phyloP scores from a whole-genome alignment of 2,797 vertebrate species.

The Macropus fuliginosus region DNA sequence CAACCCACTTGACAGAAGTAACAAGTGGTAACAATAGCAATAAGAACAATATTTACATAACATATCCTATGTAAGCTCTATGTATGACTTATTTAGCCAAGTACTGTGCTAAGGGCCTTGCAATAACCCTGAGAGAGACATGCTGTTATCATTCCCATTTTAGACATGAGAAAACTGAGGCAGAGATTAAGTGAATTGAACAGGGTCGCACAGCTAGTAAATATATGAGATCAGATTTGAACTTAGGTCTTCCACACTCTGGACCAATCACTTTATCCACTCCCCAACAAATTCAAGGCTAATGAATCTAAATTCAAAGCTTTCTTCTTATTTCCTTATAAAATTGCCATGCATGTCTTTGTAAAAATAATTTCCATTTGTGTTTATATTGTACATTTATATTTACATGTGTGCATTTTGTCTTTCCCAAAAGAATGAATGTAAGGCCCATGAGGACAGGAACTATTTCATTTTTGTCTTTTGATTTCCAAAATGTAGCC shows the following conservation, averaged over 20 bases:
- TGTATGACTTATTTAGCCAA: background rate
- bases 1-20: background rate
- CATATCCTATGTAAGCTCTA: background rate
- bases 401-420: background rate
- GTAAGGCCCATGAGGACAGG: background rate
- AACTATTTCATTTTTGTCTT: background rate
- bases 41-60: background rate
- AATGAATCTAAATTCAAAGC: background rate
- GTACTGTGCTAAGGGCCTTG: background rate
- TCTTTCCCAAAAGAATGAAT: background rate
- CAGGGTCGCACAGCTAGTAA: background rate
- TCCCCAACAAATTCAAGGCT: background rate
- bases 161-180: background rate
- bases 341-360: background rate
- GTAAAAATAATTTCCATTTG: background rate
- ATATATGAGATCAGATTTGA: accelerated
- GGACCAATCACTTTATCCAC: background rate
- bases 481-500: background rate
- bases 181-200: background rate
- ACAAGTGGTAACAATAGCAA: background rate
- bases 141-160: background rate
- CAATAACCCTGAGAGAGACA: background rate
- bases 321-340: background rate
- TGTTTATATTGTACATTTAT: background rate
- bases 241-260: background rate